phyloP scores from a whole-genome alignment of 2,797 vertebrate species.

The Anomalospiza imberbis region DNA sequence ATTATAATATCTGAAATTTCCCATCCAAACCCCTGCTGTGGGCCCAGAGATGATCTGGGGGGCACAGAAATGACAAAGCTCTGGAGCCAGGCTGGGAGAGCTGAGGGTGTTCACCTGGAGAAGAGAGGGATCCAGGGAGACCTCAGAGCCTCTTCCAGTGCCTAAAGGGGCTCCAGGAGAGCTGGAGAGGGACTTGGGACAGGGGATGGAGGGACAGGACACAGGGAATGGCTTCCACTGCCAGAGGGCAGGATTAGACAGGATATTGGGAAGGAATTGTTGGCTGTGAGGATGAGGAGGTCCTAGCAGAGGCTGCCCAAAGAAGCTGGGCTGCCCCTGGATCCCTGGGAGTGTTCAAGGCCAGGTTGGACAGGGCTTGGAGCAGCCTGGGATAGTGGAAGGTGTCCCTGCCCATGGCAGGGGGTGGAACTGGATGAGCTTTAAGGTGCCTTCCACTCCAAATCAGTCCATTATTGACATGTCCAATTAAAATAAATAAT shows the following conservation, averaged over 20 bases:
- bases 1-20: neutral
- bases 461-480: fast-evolving
- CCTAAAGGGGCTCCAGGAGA: neutral
- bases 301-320: fast-evolving
- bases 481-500: neutral
- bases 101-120: neutral
- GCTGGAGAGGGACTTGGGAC: neutral
- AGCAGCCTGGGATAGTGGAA: fast-evolving
- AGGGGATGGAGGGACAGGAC: neutral
- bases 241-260: fast-evolving
- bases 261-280: neutral
- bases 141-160: neutral
- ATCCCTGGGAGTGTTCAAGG: neutral
- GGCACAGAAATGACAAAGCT: neutral
- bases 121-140: neutral
- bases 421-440: fast-evolving
- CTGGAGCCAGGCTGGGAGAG: neutral
- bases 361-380: fast-evolving
- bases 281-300: fast-evolving
- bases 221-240: neutral
- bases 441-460: neutral
- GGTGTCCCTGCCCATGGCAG: fast-evolving
- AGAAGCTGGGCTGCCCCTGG: neutral
- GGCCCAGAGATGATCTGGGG: neutral
- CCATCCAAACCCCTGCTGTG: neutral